Evolutionary conservation across 1,140 invertebrate genomes (phyloP).

Genomic region (Drosophila ambigua): DNA sequence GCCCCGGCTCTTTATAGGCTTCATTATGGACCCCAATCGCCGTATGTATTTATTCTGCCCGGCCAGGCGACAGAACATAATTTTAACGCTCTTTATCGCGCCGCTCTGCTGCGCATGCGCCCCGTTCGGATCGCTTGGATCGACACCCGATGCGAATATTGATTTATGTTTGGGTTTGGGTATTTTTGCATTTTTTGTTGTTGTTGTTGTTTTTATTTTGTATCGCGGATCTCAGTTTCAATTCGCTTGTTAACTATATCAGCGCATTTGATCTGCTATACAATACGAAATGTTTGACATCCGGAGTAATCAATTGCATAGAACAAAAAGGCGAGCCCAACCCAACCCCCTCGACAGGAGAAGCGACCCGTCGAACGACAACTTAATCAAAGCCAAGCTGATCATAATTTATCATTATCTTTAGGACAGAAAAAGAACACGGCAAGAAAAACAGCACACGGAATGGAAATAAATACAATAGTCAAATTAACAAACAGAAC

Average conservation of each 20-base stretch:
- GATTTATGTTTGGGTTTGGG: slow-evolving; percentile 62
- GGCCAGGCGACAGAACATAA: slow-evolving; percentile 77
- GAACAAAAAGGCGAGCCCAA: neutral
- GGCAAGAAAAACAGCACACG: slow-evolving; percentile 26
- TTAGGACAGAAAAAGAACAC: slow-evolving; percentile 61
- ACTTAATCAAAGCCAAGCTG: slow-evolving; percentile 66
- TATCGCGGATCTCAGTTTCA: neutral
- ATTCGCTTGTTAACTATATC: slow-evolving; percentile 32
- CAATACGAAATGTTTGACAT: slow-evolving; percentile 6
- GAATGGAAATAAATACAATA: slow-evolving; percentile 54
- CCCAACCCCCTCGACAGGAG: neutral
- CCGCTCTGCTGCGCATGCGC: slow-evolving; percentile 68
- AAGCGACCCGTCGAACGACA: slow-evolving; percentile 45
- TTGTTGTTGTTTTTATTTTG: neutral
- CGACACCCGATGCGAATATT: slow-evolving; percentile 58
- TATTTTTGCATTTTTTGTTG: slow-evolving; percentile 20
- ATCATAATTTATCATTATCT: slow-evolving; percentile 71
- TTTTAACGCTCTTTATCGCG: slow-evolving; percentile 77
- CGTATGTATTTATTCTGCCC: slow-evolving; percentile 74
- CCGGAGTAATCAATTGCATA: slow-evolving; percentile 4
- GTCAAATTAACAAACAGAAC: slow-evolving; percentile 76
- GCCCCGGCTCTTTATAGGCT: slow-evolving; percentile 64
- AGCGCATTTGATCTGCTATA: slow-evolving; percentile 43
- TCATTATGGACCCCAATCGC: slow-evolving; percentile 59
- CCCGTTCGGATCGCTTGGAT: slow-evolving; percentile 26